phyloP scores from a whole-genome alignment of 2,888 invertebrate species.

The Lomographa bimaculata region DNA sequence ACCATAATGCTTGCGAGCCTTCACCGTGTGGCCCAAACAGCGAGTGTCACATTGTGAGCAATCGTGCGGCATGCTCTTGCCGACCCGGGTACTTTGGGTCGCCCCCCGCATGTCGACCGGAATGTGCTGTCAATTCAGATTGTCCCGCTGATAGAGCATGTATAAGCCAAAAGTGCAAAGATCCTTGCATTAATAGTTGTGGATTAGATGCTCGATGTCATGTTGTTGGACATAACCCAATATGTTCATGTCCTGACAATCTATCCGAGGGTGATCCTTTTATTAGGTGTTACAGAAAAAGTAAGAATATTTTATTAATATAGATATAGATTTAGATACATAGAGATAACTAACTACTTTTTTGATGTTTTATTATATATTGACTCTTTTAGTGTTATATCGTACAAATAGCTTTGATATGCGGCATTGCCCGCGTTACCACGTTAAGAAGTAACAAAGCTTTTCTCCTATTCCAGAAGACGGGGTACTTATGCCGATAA shows the following conservation, averaged over 20 bases:
- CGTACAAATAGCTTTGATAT: too few relatives aligned
- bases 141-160: conserved; percentile 89
- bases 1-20: conserved; percentile 87
- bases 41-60: conserved; percentile 87
- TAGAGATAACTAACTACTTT: too few relatives aligned
- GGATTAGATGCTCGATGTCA: conserved; percentile 90
- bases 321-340: too few relatives aligned
- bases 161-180: conserved; percentile 88
- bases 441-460: too few relatives aligned
- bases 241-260: conserved; percentile 88
- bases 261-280: conserved; percentile 91
- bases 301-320: conserved; percentile 52
- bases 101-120: conserved; percentile 90
- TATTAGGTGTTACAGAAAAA: conserved; percentile 84
- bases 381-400: too few relatives aligned
- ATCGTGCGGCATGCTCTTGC: conserved; percentile 90
- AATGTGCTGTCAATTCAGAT: conserved; percentile 90
- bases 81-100: conserved; percentile 87
- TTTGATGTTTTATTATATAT: too few relatives aligned
- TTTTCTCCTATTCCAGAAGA: too few relatives aligned
- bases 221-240: conserved; percentile 91
- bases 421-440: too few relatives aligned
- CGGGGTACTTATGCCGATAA: too few relatives aligned
- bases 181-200: conserved; percentile 90
- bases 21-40: conserved; percentile 91